Base-by-base conservation (phyloP, 2,797 vertebrate species). In the Petrocephalus sullivani region DNA sequence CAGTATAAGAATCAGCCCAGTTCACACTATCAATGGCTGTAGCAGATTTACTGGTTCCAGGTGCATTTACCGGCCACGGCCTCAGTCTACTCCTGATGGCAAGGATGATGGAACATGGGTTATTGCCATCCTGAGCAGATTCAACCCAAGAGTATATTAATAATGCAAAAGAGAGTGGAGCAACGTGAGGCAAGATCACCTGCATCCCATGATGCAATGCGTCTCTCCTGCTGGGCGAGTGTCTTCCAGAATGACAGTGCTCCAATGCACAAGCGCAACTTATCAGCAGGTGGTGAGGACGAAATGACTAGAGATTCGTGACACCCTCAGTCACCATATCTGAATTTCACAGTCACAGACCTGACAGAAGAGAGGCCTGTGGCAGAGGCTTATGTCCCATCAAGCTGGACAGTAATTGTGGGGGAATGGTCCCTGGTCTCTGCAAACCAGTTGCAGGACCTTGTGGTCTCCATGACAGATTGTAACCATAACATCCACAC, bases 221-320 rank as follows among this genome's bases (percentile, higher is more conserved):
- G 9, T 88, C 37, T 78, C 71, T 49, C 71, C 71, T 83, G 81
- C 46, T 54, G 51, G n/a, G 81, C 9, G 81, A 83, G 49, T 54
- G 51, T 83, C 81, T 83, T 83, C n/a, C 81, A 83, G 46, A 83
- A 83, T 83, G 46, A 83, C 46, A 83, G 81, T 83, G 81, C 81
- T 83, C 51, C 81, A 54, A 28, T 83, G n/a, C 81, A 54, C 51
- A 83, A 21, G 81, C 81, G 51, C 81, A 54, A 28, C 81, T 78
- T 54, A 83, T 54, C 46, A 83, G 81, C 19, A n/a, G 81, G 46
- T 54, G 46, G 51, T 54, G 81, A 54, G 81, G 81, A 83, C 49
- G 3, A 21, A 28, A 51, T 54, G 41, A 54, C 81, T 83, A 1
- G n/a, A 51, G 8, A 54, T 83, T 83, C 49, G 3, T 83, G 81